Conservation (phyloP, 2,888 invertebrate species). For the Acanthosepion lycidas region DNA sequence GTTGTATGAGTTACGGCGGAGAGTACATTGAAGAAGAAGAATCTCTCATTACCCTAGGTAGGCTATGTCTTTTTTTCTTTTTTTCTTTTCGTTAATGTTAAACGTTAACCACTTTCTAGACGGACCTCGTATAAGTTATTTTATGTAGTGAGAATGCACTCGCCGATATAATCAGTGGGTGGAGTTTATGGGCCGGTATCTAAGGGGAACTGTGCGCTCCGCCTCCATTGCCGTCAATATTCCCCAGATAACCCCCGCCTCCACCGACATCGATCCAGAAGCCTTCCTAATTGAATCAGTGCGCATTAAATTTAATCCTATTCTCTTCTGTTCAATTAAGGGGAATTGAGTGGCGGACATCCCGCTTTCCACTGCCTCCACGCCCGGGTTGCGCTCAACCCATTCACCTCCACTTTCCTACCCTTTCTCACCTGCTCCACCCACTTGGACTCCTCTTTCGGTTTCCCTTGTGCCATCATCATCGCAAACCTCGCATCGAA, state of each 20-base stretch:
- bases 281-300: slow-evolving; percentile 6
- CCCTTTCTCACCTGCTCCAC: neutral
- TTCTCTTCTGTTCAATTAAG: slow-evolving; percentile 33
- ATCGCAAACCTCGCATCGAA: neutral
- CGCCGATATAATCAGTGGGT: neutral
- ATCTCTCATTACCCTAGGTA: no score
- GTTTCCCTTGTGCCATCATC: neutral
- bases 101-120: no score
- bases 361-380: neutral
- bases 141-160: neutral
- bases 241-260: neutral
- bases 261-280: neutral
- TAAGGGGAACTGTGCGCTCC: neutral
- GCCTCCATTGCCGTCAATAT: neutral
- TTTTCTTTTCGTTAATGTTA: no score
- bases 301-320: slow-evolving; percentile 12
- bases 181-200: neutral
- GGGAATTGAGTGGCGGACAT: slow-evolving; percentile 33
- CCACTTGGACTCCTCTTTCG: neutral
- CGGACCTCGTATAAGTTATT: neutral
- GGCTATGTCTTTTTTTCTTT: no score
- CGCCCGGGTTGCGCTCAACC: neutral
- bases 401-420: neutral
- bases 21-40: no score
- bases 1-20: no score